A percentile compares a stretch with the other conserved stretches of the same genome.
phyloP scores from a whole-genome alignment of 1,140 invertebrate genomes.

The Pectinophora gossypiella region DNA sequence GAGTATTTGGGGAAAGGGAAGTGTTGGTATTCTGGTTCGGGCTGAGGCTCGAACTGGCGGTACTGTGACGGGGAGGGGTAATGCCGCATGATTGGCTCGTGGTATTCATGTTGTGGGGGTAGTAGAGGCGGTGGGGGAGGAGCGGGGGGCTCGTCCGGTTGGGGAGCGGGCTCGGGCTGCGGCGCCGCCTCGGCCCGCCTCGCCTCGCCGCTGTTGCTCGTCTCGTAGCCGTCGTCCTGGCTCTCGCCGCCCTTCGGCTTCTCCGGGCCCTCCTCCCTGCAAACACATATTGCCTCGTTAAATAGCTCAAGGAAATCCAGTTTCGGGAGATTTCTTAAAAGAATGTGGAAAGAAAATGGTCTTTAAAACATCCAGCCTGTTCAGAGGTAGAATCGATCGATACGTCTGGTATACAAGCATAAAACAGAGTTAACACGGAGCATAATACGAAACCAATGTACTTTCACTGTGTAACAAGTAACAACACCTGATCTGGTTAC shows the following conservation, averaged over 20 bases:
- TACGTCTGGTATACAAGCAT: no score
- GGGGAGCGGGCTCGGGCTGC: conserved; percentile 9
- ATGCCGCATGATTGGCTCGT: conserved; percentile 48
- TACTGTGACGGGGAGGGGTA: conserved; percentile 41
- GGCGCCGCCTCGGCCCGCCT: conserved; percentile 48
- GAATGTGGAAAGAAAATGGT: no score
- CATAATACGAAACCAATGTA: no score
- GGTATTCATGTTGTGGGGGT: conserved; percentile 26
- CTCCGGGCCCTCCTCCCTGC: conserved; percentile 65
- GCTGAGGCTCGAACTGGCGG: conserved; percentile 51
- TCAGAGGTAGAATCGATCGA: no score
- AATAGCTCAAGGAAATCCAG: no score
- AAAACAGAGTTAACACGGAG: no score
- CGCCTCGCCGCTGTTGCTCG: conserved; percentile 84
- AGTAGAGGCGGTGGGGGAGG: conserved; percentile 32
- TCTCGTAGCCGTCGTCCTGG: conserved; percentile 91
- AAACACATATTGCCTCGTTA: no score
- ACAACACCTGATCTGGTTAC: no score
- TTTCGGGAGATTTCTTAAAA: no score
- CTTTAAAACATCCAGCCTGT: no score
- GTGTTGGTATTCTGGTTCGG: conserved; percentile 49
- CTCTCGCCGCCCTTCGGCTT: conserved; percentile 79
- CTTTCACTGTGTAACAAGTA: no score
- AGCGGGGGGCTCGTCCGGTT: conserved; percentile 37
- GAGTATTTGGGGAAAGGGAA: conserved; percentile 59